phyloP scores from a whole-genome alignment of 2,113 vertebrate species.

The Lepidothrix coronata region DNA sequence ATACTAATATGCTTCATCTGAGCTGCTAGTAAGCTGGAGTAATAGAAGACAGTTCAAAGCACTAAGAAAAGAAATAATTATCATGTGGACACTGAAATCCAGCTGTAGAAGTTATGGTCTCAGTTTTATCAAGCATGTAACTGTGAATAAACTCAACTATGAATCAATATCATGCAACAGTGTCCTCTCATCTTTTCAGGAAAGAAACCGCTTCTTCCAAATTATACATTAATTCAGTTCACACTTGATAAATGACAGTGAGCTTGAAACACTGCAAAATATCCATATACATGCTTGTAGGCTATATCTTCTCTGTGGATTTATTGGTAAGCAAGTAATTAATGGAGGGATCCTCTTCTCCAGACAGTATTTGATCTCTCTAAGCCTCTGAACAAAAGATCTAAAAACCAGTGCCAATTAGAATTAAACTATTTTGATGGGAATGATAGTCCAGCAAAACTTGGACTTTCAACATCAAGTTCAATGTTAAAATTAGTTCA shows the following conservation, averaged over 20 bases:
- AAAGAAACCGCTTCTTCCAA: not conserved
- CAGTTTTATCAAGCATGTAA: not conserved
- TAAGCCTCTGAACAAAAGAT: not conserved
- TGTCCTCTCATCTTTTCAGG: not conserved
- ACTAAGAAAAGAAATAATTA: not conserved
- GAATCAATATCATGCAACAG: not conserved
- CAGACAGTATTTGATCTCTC: not conserved
- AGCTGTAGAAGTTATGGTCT: not conserved
- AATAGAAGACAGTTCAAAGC: not conserved
- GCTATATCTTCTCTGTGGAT: fast-evolving
- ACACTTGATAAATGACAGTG: not conserved
- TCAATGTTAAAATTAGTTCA: not conserved
- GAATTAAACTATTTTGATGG: not conserved
- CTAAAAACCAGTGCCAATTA: not conserved
- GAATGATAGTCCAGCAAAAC: not conserved
- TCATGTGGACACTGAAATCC: not conserved
- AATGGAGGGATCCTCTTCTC: not conserved
- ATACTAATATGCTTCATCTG: not conserved
- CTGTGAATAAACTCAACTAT: not conserved
- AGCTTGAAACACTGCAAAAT: not conserved
- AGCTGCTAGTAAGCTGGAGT: not conserved
- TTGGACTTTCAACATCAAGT: not conserved
- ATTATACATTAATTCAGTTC: not conserved
- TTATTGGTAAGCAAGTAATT: not conserved
- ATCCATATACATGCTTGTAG: not conserved